These are phyloP conservation scores for Celastrina argiolus DNA, from an alignment of 2,888 invertebrate species.

Conservation along the genomic window DNA sequence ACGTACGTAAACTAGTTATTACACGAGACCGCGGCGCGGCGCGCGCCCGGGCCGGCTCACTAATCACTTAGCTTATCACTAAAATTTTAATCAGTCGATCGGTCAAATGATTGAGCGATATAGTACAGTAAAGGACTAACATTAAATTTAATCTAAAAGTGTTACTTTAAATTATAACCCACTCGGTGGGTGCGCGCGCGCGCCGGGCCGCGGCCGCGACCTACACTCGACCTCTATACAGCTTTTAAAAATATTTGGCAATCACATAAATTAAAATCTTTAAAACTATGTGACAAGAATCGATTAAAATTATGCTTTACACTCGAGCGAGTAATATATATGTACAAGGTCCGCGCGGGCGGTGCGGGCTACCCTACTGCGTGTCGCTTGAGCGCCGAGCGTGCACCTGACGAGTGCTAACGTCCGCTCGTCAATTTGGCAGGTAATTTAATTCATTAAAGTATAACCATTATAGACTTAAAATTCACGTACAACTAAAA, in stretches of 20 bases:
- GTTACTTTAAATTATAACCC: conserved; percentile 77
- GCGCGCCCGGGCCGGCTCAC: conserved; percentile 42
- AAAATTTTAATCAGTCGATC: conserved; percentile 79
- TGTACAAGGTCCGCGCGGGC: conserved; percentile 60
- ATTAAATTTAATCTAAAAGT: conserved; percentile 78
- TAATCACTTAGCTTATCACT: conserved; percentile 75
- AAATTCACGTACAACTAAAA: conserved; percentile 73
- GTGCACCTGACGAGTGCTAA: conserved; percentile 65
- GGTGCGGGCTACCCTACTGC: conserved; percentile 60
- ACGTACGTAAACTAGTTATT: conserved; percentile 60
- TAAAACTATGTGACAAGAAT: conserved; percentile 77
- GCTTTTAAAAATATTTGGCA: conserved; percentile 74
- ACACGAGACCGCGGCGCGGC: conserved; percentile 44
- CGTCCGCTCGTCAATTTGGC: conserved; percentile 73
- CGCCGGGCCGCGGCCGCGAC: conserved; percentile 45
- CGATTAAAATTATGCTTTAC: conserved; percentile 76
- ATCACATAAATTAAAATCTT: conserved; percentile 76
- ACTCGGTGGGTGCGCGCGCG: conserved; percentile 58
- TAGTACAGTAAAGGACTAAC: conserved; percentile 77
- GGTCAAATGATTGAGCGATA: conserved; percentile 78
- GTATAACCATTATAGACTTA: conserved; percentile 68
- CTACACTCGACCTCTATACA: conserved; percentile 61
- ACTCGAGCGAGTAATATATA: conserved; percentile 69
- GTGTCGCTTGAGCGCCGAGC: conserved; percentile 55
- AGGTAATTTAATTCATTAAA: conserved; percentile 71